Percentiles rank a stretch among this genome's conserved stretches.
Evolutionary conservation across 2,888 invertebrate genomes (phyloP).

Genomic region (Eulithis testata): DNA sequence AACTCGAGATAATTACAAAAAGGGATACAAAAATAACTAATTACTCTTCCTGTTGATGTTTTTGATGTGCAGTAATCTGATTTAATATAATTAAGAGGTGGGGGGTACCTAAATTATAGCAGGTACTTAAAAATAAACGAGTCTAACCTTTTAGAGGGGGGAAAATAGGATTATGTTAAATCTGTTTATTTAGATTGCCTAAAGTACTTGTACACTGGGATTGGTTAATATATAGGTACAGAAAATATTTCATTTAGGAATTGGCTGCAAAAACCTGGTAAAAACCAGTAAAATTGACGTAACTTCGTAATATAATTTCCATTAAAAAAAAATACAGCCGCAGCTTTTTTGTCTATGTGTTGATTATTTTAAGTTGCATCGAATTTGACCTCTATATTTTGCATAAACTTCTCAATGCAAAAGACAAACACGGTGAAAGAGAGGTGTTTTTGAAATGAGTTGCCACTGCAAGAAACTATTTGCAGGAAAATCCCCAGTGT

Average conservation of each 20-base stretch:
- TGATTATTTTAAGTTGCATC: too few relatives aligned
- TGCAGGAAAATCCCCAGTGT: too few relatives aligned
- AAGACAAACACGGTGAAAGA: too few relatives aligned
- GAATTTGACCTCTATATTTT: too few relatives aligned
- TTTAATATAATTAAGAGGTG: constrained; percentile 40
- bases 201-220: background rate
- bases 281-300: too few relatives aligned
- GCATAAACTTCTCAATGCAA: too few relatives aligned
- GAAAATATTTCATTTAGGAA: background rate
- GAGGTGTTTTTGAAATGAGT: too few relatives aligned
- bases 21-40: constrained; percentile 34
- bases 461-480: too few relatives aligned
- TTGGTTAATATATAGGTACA: background rate
- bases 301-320: too few relatives aligned
- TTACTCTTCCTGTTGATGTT: constrained; percentile 39
- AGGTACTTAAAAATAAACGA: constrained; percentile 41
- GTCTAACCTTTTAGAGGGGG: constrained; percentile 35
- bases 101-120: constrained; percentile 36
- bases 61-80: constrained; percentile 43
- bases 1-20: constrained; percentile 39
- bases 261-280: too few relatives aligned
- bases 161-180: constrained; percentile 25
- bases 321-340: too few relatives aligned
- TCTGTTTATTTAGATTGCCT: constrained; percentile 16
- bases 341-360: too few relatives aligned